These are phyloP conservation scores for Rhinolophus ferrumequinum DNA, from an alignment of 2,113 vertebrate genomes.

Conservation along the genomic window DNA sequence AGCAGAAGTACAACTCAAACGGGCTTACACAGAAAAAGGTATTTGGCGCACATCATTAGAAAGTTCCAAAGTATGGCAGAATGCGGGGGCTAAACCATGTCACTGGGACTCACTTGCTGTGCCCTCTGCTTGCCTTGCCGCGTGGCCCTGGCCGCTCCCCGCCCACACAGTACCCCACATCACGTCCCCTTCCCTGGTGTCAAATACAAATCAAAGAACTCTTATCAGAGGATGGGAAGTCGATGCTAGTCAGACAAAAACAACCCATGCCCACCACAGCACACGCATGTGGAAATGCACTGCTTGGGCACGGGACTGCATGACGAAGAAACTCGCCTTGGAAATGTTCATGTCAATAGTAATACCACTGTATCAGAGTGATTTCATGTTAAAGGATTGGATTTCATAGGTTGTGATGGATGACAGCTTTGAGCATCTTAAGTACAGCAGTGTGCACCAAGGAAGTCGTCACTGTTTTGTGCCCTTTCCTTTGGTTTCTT, in stretches of 20 bases:
- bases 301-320: neutral
- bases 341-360: neutral
- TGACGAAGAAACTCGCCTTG: neutral
- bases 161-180: neutral
- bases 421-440: neutral
- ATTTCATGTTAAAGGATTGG: neutral
- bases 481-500: neutral
- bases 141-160: neutral
- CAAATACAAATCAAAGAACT: conserved; percentile 32
- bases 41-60: neutral
- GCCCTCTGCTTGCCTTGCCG: neutral
- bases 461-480: neutral
- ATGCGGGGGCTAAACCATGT: neutral
- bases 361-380: neutral
- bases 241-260: neutral
- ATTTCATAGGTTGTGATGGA: neutral
- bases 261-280: neutral
- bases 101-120: neutral
- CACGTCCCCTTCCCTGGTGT: neutral
- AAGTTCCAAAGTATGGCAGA: neutral
- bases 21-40: neutral
- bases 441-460: neutral
- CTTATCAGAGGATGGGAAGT: neutral
- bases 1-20: neutral
- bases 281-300: neutral